Conservation (phyloP, 2,113 vertebrate genomes). For the Desmodus rotundus region DNA sequence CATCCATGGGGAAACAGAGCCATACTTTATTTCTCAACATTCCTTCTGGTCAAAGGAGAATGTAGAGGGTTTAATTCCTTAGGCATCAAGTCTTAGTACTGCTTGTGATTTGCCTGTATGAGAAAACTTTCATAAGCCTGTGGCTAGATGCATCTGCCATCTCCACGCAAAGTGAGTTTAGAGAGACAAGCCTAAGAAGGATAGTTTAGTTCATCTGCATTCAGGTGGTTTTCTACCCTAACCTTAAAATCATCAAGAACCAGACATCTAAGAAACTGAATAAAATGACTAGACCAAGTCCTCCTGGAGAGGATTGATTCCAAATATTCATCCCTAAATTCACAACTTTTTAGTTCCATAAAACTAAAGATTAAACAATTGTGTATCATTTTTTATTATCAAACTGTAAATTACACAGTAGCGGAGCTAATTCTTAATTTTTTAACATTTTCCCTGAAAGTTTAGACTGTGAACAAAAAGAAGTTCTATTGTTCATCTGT, state of each 20-base stretch:
- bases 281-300: not conserved
- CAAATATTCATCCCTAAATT: not conserved
- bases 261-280: not conserved
- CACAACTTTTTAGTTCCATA: not conserved
- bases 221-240: not conserved
- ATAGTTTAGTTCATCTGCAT: not conserved
- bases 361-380: not conserved
- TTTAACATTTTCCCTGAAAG: not conserved
- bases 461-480: not conserved
- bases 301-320: not conserved
- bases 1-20: constrained; percentile 39
- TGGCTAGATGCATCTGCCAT: not conserved
- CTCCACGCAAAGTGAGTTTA: not conserved
- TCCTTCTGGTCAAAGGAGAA: constrained; percentile 60
- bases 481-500: not conserved
- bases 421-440: not conserved
- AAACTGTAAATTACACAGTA: not conserved
- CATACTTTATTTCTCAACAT: constrained; percentile 54
- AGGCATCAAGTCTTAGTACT: not conserved
- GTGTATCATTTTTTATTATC: not conserved
- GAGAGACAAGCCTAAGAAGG: not conserved
- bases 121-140: not conserved
- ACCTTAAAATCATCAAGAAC: constrained; percentile 1
- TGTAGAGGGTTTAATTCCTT: constrained; percentile 41
- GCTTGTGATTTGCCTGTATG: not conserved